These are phyloP conservation scores for Chaetura pelagica DNA, from an alignment of 2,113 vertebrate species.

Conservation along the genomic window DNA sequence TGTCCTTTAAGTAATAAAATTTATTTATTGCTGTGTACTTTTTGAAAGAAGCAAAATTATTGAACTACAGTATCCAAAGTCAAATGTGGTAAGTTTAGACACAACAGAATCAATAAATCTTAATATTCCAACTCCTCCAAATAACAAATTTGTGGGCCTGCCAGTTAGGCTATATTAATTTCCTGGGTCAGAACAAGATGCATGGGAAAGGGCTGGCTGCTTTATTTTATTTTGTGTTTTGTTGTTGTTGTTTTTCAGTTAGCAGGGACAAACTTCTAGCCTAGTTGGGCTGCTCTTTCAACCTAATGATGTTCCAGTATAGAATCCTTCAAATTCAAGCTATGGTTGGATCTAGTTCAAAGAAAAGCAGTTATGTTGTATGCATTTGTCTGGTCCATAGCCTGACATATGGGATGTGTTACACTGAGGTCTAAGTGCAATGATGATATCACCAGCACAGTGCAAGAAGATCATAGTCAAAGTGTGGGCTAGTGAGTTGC, in stretches of 20 bases:
- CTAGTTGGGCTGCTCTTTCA: slow-evolving; percentile 4
- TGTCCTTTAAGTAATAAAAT: not conserved
- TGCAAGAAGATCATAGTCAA: slow-evolving; percentile 27
- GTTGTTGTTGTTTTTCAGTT: not conserved
- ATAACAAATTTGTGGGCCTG: not conserved
- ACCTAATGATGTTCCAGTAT: slow-evolving; percentile 17
- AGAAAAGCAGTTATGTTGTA: slow-evolving; percentile 6
- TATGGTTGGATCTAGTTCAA: slow-evolving; percentile 36
- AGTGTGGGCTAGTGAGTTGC: not conserved
- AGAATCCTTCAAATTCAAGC: slow-evolving; percentile 23
- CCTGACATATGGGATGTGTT: slow-evolving; percentile 56
- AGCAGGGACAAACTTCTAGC: slow-evolving; percentile 4
- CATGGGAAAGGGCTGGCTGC: slow-evolving; percentile 6
- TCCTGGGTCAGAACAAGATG: slow-evolving; percentile 1
- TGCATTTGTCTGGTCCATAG: slow-evolving; percentile 22
- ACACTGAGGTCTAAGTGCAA: slow-evolving; percentile 22
- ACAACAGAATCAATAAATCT: not conserved
- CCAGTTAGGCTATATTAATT: not conserved
- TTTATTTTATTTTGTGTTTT: not conserved
- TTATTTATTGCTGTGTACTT: not conserved
- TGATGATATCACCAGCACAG: slow-evolving; percentile 46
- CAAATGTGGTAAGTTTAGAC: not conserved
- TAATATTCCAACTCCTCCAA: not conserved
- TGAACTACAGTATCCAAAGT: not conserved
- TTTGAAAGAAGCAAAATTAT: not conserved